Evolutionary conservation across 1,140 invertebrate species (phyloP).

Genomic region (Drosophila subobscura): DNA sequence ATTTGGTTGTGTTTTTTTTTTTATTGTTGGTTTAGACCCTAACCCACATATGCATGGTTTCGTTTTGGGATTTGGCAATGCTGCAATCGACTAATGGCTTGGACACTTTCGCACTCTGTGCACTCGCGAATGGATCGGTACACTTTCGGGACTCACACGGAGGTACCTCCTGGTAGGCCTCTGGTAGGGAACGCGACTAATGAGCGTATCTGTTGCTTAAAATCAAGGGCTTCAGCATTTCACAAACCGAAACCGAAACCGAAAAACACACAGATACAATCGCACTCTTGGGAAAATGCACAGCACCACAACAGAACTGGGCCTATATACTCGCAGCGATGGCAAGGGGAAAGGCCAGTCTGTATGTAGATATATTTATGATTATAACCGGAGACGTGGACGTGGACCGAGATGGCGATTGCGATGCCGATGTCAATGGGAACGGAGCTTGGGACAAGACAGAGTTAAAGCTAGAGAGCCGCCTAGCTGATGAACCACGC

Average conservation of each 20-base stretch:
- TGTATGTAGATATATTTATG: slow-evolving; percentile 78
- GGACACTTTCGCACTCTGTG: slow-evolving; percentile 10
- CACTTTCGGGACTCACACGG: slow-evolving; percentile 3
- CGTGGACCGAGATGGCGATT: slow-evolving; percentile 22
- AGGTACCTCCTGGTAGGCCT: slow-evolving; percentile 1
- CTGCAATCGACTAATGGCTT: slow-evolving; percentile 35
- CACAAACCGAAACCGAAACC: slow-evolving; percentile 48
- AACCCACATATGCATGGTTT: slow-evolving; percentile 64
- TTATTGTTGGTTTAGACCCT: slow-evolving; percentile 57
- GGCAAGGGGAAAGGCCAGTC: slow-evolving; percentile 16
- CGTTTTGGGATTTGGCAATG: slow-evolving; percentile 53
- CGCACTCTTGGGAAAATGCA: slow-evolving; percentile 76
- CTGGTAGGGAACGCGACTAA: slow-evolving; percentile 42
- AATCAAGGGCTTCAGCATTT: slow-evolving; percentile 75
- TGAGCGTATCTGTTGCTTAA: slow-evolving; percentile 68
- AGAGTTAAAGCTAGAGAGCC: slow-evolving; percentile 25
- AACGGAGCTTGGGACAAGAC: slow-evolving; percentile 28
- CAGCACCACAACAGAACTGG: slow-evolving; percentile 54
- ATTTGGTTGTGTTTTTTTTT: slow-evolving; percentile 37
- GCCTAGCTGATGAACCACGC: slow-evolving; percentile 60
- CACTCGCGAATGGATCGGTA: slow-evolving; percentile 6
- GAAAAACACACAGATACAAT: slow-evolving; percentile 37
- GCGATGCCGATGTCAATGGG: slow-evolving; percentile 6
- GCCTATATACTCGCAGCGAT: slow-evolving; percentile 48
- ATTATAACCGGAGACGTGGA: slow-evolving; percentile 63